These are phyloP conservation scores for Lasioglossum albipes DNA, from an alignment of 1,140 invertebrate genomes.

Conservation along the genomic window DNA sequence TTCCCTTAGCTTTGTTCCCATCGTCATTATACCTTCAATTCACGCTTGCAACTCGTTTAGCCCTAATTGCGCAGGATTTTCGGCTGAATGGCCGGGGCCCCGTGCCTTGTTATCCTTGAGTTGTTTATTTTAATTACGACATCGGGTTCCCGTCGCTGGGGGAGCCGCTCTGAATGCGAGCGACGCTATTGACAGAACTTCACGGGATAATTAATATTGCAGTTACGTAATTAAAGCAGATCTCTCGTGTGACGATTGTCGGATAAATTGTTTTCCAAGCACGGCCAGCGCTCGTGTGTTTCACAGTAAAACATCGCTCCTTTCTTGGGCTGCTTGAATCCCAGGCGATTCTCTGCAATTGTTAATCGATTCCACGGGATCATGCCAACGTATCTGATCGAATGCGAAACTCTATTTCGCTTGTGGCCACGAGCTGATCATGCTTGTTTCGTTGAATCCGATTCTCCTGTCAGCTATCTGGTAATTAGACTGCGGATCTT, in stretches of 20 bases:
- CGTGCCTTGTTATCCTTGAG: background rate
- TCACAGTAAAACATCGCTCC: no score
- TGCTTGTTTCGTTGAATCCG: no score
- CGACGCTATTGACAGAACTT: conserved; percentile 10
- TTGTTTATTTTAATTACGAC: conserved; percentile 18
- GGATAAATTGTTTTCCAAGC: background rate
- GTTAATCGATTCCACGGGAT: conserved; percentile 8
- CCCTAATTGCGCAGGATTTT: conserved; percentile 17
- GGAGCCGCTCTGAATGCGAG: background rate
- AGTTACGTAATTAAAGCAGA: conserved; percentile 22
- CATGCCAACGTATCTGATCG: no score
- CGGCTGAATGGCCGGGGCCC: background rate
- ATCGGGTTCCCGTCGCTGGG: background rate
- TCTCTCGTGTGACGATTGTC: background rate
- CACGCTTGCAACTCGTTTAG: background rate
- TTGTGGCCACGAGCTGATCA: no score
- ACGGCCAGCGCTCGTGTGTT: no score
- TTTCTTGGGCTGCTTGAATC: no score
- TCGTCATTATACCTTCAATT: conserved; percentile 3
- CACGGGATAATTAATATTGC: conserved; percentile 25
- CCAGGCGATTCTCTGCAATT: no score
- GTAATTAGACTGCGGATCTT: no score
- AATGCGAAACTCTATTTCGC: no score
- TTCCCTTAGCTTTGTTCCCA: background rate
- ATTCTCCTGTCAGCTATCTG: no score